phyloP scores from a whole-genome alignment of 2,797 vertebrate genomes.

The Staurois parvus region DNA sequence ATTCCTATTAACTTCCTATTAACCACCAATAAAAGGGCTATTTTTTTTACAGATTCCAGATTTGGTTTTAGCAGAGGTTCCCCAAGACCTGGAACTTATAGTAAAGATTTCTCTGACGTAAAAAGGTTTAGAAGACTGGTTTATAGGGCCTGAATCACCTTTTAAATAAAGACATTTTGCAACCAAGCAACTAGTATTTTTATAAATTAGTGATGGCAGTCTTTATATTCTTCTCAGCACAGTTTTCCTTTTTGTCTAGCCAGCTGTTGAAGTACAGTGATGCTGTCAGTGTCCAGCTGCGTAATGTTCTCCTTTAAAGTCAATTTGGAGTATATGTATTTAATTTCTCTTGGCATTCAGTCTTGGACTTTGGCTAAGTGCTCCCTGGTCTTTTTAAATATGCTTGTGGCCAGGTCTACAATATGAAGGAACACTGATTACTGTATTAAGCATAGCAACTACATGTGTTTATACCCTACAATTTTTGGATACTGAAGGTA shows the following conservation, averaged over 20 bases:
- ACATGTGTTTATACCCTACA: neutral
- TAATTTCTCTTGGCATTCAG: neutral
- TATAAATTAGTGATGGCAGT: neutral
- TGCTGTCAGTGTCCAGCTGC: neutral
- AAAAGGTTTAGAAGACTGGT: no score
- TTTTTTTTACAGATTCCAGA: no score
- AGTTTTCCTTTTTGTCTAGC: neutral
- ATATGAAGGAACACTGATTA: neutral
- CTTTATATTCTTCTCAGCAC: neutral
- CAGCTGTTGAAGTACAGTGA: neutral
- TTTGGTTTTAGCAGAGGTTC: no score
- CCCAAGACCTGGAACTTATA: no score
- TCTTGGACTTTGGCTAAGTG: neutral
- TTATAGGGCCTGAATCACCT: neutral
- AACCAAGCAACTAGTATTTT: neutral
- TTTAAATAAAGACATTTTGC: neutral
- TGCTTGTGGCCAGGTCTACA: neutral
- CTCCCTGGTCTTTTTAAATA: neutral
- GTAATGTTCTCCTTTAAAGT: neutral
- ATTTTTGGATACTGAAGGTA: neutral
- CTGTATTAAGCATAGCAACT: neutral
- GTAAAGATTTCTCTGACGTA: no score
- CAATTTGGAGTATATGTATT: constrained; percentile 6
- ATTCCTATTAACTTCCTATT: no score
- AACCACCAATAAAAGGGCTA: no score